Base-by-base conservation (phyloP, 2,797 vertebrate genomes). In the Bradypodion pumilum region DNA sequence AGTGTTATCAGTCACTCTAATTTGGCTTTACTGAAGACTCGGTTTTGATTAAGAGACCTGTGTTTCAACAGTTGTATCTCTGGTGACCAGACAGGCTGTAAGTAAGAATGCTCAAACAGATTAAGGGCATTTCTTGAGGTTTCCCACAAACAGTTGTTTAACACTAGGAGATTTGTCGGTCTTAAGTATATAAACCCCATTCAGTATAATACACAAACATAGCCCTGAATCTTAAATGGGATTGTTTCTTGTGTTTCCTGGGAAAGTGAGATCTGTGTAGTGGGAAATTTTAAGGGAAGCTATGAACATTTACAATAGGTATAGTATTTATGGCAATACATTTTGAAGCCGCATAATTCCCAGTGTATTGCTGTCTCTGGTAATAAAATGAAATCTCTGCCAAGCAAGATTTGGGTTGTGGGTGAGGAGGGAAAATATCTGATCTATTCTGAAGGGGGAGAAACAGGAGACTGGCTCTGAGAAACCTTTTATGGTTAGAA, bases 1-100 rank as follows among this genome's bases (percentile, higher is more conserved):
- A 42, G 56, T 40, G 74, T 74, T 86, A 88, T 56, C 77, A 89
- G 81, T 5, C 52, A 76, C 73, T 93, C 66, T 85, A 87, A 88
- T 84, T 87, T 86, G 66, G 84, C 86, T 86, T 90, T 62, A 89
- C 79, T 74, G 82, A 73, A 86, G 0, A 4, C 88, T 87, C 84
- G 12, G n/a, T 88, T 49, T 87, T 87, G 74, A 90, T 89, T 89
- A 92, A 89, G 85, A 35, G 35, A 0, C 87, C 74, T 75, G 0
- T 78, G 78, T 86, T 86, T 91, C 87, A 79, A 44, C 56, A 78
- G 80, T 78, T 62, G n/a, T 82, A 70, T 88, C 27, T 88, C 7
- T 82, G 1, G 2, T 77, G 63, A 78, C 15, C 44, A n/a, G n/a
- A 74, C 46, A 2, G 40, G 27, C 81, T 85, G 82, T 56, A 84